phyloP scores from a whole-genome alignment of 2,888 invertebrate species.

The Digitonthophagus gazella region DNA sequence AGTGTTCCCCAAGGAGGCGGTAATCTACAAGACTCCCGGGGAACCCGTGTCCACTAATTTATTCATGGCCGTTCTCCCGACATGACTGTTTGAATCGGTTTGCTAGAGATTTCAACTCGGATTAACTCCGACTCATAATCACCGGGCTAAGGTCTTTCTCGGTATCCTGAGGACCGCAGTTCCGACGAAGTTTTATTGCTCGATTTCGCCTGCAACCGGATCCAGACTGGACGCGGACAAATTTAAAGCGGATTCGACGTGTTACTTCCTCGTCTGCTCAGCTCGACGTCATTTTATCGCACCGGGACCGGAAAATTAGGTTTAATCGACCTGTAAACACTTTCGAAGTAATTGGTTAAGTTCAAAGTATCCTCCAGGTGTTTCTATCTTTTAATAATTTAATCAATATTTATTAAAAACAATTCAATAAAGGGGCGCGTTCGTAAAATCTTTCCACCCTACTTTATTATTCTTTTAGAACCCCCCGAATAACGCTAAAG shows the following conservation, averaged over 20 bases:
- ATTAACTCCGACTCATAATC: constrained; percentile 49
- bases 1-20: constrained; percentile 47
- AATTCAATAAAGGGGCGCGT: no score
- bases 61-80: constrained; percentile 49
- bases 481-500: constrained; percentile 34
- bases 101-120: constrained; percentile 50
- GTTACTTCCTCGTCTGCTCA: background rate
- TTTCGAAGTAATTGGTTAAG: background rate
- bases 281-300: background rate
- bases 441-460: background rate
- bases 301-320: background rate
- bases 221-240: background rate
- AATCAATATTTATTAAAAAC: background rate
- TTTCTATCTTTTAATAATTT: background rate
- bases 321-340: background rate
- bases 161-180: background rate
- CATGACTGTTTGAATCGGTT: constrained; percentile 49
- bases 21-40: constrained; percentile 47
- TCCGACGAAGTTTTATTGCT: background rate
- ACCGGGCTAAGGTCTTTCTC: constrained; percentile 24
- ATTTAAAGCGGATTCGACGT: background rate
- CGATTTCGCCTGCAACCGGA: background rate
- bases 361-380: no score
- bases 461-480: constrained; percentile 7
- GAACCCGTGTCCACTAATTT: constrained; percentile 43